Evolutionary conservation across 2,797 vertebrate genomes (phyloP), one percentile per base, ranked within the genome.

Genomic region (Typhlichthys eigenmanni): DNA sequence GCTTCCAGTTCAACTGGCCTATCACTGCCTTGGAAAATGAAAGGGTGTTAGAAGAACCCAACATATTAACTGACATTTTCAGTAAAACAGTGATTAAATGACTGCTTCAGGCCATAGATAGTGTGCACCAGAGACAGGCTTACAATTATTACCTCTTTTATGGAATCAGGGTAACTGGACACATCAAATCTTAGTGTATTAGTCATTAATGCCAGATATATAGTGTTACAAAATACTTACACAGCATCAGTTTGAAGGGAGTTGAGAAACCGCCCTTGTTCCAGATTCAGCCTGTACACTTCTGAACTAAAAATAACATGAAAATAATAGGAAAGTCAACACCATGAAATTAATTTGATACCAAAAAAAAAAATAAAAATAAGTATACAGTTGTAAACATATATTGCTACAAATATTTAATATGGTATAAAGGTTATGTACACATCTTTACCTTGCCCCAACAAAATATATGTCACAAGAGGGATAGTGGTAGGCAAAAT

Each of bases 381-480:
- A 55, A 49, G 32, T 2, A 53, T 6, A 29, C 34, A 34, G 34
- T 34, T 34, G 34, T 34, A 34, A 34, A 34, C 7, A 34, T 34
- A 5, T 34, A 34, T 0, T 17, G 17, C 17, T 17, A 17, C 17
- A 17, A 17, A 17, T 17, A 17, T 17, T 17, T 17, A 17, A 17
- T 17, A 17, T 17, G 17, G 34, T 38, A 38, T 38, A 38, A 38
- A 38, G 1, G 34, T 38, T 16, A 17, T 51, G 16, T 16, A 17
- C 8, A 51, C 50, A 1, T 2, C 34, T 81, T 86, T 91, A 99
- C 98, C 97, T 96, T 43, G 94, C 88, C 16, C 97, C 98, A 24
- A 98, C 97, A 9, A 99, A 98, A 79, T 92, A 98, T 16, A 99
- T 87, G 81, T 99, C 98, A 75, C 97, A 98, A 0, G 96, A 98